Percentiles rank a stretch among this genome's conserved stretches.
Conservation (phyloP, 2,113 vertebrate genomes). For the Scartelaos histophorus region DNA sequence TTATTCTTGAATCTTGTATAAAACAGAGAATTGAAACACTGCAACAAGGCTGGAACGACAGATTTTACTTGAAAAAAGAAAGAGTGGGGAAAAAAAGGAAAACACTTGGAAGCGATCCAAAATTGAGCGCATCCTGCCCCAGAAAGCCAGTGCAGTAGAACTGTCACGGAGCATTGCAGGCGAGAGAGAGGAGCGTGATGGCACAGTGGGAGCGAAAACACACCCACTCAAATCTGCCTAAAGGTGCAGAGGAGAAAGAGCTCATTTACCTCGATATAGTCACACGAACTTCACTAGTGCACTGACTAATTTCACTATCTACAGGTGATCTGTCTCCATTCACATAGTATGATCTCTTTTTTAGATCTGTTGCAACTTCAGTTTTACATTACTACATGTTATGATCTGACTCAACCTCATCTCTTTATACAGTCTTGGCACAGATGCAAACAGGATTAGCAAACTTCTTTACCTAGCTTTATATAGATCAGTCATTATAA, state of each 20-base stretch:
- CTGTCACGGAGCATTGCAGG: constrained; percentile 69
- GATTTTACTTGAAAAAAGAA: constrained; percentile 30
- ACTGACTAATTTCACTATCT: background rate
- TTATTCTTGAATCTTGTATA: constrained; percentile 26
- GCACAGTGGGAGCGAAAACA: constrained; percentile 38
- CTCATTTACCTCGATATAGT: constrained; percentile 14
- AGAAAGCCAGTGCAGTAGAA: constrained; percentile 68
- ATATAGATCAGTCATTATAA: background rate
- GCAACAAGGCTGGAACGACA: constrained; percentile 38
- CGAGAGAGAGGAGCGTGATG: constrained; percentile 54
- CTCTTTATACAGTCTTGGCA: background rate
- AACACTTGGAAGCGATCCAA: constrained; percentile 61
- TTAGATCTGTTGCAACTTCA: background rate
- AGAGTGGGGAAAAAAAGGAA: constrained; percentile 15
- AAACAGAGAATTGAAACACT: constrained; percentile 51
- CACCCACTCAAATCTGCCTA: constrained; percentile 42
- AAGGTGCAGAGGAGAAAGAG: constrained; percentile 17
- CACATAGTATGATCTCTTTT: background rate
- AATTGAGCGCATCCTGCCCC: constrained; percentile 48
- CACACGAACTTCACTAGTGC: background rate
- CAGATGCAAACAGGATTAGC: background rate
- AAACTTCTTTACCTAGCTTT: background rate
- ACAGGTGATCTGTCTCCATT: background rate
- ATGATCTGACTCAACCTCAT: background rate
- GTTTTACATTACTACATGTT: background rate